These are phyloP conservation scores for Dicrostonyx torquatus DNA, from an alignment of 2,797 vertebrate species.

Conservation along the genomic window DNA sequence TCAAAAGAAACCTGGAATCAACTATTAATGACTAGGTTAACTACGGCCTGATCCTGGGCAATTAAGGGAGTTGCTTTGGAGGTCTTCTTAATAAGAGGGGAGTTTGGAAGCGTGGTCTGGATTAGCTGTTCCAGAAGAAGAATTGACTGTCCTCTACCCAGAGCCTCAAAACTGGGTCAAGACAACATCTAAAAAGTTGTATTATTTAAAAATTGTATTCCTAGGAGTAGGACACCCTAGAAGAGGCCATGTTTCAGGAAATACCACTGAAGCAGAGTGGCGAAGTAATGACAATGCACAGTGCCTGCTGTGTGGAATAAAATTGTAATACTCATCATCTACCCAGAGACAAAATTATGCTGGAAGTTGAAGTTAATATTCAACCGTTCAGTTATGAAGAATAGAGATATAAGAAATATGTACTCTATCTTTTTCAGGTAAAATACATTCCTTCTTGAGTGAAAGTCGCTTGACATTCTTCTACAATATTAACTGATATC, in stretches of 20 bases:
- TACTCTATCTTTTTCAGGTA: not conserved
- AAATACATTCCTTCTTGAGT: not conserved
- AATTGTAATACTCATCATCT: not conserved
- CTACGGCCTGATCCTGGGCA: not conserved
- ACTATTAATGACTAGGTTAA: not conserved
- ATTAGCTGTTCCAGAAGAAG: not conserved
- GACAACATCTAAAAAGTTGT: not conserved
- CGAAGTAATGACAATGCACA: not conserved
- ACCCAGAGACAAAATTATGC: not conserved
- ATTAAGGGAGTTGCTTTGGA: not conserved
- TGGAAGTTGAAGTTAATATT: conserved; percentile 36
- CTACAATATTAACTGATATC: conserved; percentile 10
- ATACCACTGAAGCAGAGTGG: not conserved
- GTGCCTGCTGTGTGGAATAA: not conserved
- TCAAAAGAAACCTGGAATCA: not conserved
- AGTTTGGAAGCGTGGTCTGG: not conserved
- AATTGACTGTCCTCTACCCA: not conserved
- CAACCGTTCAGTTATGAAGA: conserved; percentile 13
- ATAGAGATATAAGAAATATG: not conserved
- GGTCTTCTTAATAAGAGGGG: not conserved
- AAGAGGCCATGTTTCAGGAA: conserved; percentile 11
- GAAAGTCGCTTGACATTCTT: conserved; percentile 23
- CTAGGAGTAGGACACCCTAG: not conserved
- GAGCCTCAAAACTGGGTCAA: not conserved
- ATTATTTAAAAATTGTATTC: not conserved